These are phyloP conservation scores for Actenoides hombroni DNA, from an alignment of 2,113 vertebrate species.

Conservation along the genomic window DNA sequence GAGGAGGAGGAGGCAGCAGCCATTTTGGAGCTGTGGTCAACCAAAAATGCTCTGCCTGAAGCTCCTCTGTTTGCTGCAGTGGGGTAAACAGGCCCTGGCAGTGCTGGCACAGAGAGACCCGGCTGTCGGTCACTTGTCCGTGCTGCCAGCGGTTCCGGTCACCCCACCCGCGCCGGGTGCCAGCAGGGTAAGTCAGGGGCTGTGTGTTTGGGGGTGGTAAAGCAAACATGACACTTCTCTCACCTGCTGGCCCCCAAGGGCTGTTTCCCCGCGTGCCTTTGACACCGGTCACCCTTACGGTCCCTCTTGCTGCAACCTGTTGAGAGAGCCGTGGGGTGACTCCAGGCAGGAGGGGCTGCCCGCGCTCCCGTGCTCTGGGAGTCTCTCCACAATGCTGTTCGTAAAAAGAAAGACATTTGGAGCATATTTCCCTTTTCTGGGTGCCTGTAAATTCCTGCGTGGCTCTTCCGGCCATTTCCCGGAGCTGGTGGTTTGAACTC, in stretches of 20 bases:
- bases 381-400: not conserved
- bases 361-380: not conserved
- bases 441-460: not conserved
- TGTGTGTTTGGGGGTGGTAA: not conserved
- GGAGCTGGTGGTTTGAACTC: not conserved
- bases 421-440: not conserved
- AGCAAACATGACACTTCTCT: not conserved
- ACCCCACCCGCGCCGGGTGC: not conserved
- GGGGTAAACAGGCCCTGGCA: not conserved
- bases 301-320: not conserved
- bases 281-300: accelerated
- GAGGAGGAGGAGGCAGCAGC: not conserved
- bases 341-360: not conserved
- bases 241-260: not conserved
- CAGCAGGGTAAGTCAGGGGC: not conserved
- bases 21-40: not conserved
- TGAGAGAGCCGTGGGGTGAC: not conserved
- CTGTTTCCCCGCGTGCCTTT: not conserved
- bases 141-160: not conserved
- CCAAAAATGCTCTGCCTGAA: not conserved
- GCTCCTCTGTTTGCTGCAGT: not conserved
- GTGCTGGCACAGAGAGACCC: not conserved
- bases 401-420: not conserved
- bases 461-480: not conserved
- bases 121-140: not conserved